Evolutionary conservation across 1,140 invertebrate species (phyloP).

Genomic region (Laupala kohalensis): DNA sequence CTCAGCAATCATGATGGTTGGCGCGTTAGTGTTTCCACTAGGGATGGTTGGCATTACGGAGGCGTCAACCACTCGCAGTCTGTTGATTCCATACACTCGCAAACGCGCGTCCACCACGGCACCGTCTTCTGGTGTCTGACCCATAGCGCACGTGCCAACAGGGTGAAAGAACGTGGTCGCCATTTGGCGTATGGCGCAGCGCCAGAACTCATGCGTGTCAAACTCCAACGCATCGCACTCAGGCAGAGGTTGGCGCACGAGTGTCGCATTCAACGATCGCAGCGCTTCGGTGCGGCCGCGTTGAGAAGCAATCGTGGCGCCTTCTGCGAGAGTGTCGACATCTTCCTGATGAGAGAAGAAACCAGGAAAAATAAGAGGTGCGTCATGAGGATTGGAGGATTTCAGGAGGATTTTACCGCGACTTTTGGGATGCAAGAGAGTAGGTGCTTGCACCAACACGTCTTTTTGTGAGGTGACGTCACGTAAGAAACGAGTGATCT

Average conservation of each 20-base stretch:
- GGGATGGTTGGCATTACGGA: slow-evolving; percentile 35
- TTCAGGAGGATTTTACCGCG: slow-evolving; percentile 42
- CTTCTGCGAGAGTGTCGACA: slow-evolving; percentile 56
- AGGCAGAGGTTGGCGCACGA: slow-evolving; percentile 17
- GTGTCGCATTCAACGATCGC: slow-evolving; percentile 24
- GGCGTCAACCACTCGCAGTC: slow-evolving; percentile 35
- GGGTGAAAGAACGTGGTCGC: slow-evolving; percentile 32
- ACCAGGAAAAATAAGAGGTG: slow-evolving; percentile 73
- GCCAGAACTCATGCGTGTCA: slow-evolving; percentile 16
- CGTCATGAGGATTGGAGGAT: slow-evolving; percentile 56
- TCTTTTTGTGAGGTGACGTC: not conserved
- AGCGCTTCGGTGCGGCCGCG: slow-evolving; percentile 30
- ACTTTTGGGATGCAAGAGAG: slow-evolving; percentile 28
- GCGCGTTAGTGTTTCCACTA: slow-evolving; percentile 34
- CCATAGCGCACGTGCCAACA: slow-evolving; percentile 39
- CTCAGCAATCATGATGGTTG: slow-evolving; percentile 36
- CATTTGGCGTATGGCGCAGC: slow-evolving; percentile 39
- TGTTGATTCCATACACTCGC: slow-evolving; percentile 27
- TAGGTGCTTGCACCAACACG: slow-evolving; percentile 18
- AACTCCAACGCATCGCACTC: slow-evolving; percentile 23
- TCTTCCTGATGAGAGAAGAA: slow-evolving; percentile 67
- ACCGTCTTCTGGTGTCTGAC: slow-evolving; percentile 23
- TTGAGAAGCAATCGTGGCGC: slow-evolving; percentile 31
- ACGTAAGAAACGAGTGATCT: not conserved
- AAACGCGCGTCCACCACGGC: slow-evolving; percentile 32